Base-by-base conservation (phyloP, 2,888 invertebrate species). In the Congeria kusceri region DNA sequence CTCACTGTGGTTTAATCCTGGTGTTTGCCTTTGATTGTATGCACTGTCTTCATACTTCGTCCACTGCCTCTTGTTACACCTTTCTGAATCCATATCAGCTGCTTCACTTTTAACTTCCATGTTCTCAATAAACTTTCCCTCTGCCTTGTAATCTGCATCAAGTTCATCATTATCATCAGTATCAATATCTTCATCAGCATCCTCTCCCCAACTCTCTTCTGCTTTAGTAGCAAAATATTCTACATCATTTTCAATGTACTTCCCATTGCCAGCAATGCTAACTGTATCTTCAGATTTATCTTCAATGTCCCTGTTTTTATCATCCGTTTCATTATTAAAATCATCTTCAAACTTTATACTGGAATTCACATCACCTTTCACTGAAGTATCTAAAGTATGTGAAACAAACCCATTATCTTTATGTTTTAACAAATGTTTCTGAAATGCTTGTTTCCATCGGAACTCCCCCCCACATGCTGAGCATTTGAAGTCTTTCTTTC, bases 391-490 rank as follows among this genome's bases (percentile, higher is more conserved):
- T 32, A 62, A 28, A 15, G 49, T 3, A 28, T 27, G 15, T 2
- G 29, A 13, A 9, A 58, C 15, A 7, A 27, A 5, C 9, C 13
- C 25, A 29, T 32, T 49, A 20, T 47, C 27, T 28, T 23, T 27
- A 63, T 69, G 80, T 13, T 68, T 27, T 20, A 62, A 20, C 32
- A 61, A 32, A 39, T 80, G 80, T 44, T 80, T 80, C 13, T 66
- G 59, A 7, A 76, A 47, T 2, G 69, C 68, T 27, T 77, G 76
- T 25, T 76, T 80, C 80, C 76, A 73, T 39, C 61, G 28, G 56
- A 80, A 77, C 18, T 66, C 61, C 56, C 70, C 32, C 5, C 69
- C 62, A 66, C 80, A 76, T 4, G 25, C 13, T 13, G 25, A 27
- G 47, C 76, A 80, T 0, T 27, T n/a, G n/a, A 39, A 57, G 18